These are phyloP conservation scores for Andrena bucephala DNA, from an alignment of 2,888 invertebrate genomes.

Conservation along the genomic window DNA sequence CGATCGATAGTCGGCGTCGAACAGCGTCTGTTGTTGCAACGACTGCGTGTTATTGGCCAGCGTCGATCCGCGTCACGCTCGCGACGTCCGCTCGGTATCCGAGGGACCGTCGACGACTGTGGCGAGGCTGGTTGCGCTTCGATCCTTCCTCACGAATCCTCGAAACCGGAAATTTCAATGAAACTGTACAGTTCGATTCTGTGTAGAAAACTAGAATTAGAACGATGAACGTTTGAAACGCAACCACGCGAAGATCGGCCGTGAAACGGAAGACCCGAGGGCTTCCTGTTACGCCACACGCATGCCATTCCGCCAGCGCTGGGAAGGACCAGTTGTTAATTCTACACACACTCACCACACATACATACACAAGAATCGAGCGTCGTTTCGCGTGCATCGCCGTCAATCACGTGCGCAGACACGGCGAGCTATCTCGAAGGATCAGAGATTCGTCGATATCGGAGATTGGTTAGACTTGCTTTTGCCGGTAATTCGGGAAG, in stretches of 20 bases:
- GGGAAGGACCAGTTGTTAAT: constrained; percentile 24
- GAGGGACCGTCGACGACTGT: neutral
- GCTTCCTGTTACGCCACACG: constrained; percentile 36
- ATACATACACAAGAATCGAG: constrained; percentile 42
- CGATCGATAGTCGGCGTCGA: constrained; percentile 13
- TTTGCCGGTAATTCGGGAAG: neutral
- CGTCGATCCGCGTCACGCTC: constrained; percentile 64
- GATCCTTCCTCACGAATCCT: neutral
- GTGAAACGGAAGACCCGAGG: constrained; percentile 20
- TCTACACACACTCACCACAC: constrained; percentile 53
- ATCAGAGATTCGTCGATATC: constrained; percentile 46
- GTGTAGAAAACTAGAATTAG: too few species aligned
- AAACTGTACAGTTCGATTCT: too few species aligned
- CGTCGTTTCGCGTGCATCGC: constrained; percentile 26
- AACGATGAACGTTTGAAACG: neutral
- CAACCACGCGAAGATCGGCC: neutral
- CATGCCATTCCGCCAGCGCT: constrained; percentile 48
- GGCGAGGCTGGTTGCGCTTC: neutral
- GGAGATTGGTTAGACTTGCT: constrained; percentile 78
- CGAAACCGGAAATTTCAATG: neutral
- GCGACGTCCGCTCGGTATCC: constrained; percentile 17
- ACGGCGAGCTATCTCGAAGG: constrained; percentile 22
- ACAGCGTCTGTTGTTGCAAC: constrained; percentile 40
- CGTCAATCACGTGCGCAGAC: neutral
- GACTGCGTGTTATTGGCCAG: constrained; percentile 69